Conservation (phyloP, 2,888 invertebrate species). For the Phengaris alcon region DNA sequence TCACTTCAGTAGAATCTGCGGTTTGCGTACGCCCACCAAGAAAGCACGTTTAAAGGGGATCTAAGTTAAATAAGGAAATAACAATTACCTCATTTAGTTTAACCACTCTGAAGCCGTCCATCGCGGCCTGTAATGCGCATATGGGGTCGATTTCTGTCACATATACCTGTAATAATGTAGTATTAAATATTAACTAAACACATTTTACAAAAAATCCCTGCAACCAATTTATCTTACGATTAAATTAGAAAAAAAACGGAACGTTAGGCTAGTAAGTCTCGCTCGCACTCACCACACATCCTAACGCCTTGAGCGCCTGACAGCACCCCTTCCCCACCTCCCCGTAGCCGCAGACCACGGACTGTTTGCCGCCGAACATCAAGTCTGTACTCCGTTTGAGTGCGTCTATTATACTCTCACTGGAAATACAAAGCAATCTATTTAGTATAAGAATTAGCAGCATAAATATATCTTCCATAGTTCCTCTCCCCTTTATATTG, state of each 20-base stretch:
- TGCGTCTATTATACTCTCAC: slow-evolving; percentile 79
- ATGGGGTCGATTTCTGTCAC: slow-evolving; percentile 98
- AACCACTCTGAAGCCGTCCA: slow-evolving; percentile 98
- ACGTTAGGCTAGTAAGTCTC: neutral
- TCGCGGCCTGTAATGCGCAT: slow-evolving; percentile 97
- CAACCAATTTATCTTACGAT: too few species aligned
- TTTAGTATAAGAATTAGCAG: neutral
- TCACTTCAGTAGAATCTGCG: too few species aligned
- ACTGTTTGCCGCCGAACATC: slow-evolving; percentile 99
- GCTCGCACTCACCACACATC: slow-evolving; percentile 89
- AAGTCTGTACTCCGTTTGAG: slow-evolving; percentile 94
- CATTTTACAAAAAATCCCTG: too few species aligned
- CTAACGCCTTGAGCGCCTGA: slow-evolving; percentile 95
- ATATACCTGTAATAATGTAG: slow-evolving; percentile 64
- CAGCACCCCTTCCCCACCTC: slow-evolving; percentile 99
- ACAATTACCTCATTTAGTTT: slow-evolving; percentile 92
- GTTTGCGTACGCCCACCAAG: too few species aligned
- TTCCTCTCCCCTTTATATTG: too few species aligned
- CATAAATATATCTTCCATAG: too few species aligned
- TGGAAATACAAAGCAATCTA: slow-evolving; percentile 41
- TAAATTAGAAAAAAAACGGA: neutral
- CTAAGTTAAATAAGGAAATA: too few species aligned
- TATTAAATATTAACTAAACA: neutral
- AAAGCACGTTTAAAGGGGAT: too few species aligned
- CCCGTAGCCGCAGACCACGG: slow-evolving; percentile 97